phyloP scores from a whole-genome alignment of 2,113 vertebrate genomes.

The Argyrosomus japonicus region DNA sequence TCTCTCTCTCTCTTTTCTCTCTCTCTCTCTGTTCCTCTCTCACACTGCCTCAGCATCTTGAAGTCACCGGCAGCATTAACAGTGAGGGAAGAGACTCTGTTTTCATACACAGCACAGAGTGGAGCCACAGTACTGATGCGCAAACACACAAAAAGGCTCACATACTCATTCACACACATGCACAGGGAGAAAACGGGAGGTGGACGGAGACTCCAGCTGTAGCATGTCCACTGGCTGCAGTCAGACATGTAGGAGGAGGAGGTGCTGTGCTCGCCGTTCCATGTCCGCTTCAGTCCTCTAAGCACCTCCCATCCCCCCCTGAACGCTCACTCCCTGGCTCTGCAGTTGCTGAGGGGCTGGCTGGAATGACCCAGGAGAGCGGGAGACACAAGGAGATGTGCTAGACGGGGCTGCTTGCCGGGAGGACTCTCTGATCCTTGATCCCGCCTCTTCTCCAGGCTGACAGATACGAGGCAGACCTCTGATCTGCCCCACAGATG shows the following conservation, averaged over 20 bases:
- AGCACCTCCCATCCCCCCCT: slow-evolving; percentile 75
- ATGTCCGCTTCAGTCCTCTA: slow-evolving; percentile 71
- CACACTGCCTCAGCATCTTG: slow-evolving; percentile 70
- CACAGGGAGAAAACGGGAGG: slow-evolving; percentile 51
- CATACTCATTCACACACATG: slow-evolving; percentile 33
- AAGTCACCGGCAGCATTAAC: slow-evolving; percentile 63
- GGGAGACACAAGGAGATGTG: slow-evolving; percentile 76
- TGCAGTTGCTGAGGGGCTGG: slow-evolving; percentile 78
- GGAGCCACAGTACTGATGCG: slow-evolving; percentile 42
- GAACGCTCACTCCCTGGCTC: slow-evolving; percentile 65
- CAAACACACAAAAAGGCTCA: slow-evolving; percentile 43
- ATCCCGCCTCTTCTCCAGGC: slow-evolving; percentile 60
- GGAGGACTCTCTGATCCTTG: slow-evolving; percentile 75
- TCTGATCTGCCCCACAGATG: slow-evolving; percentile 71
- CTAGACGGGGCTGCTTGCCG: slow-evolving; percentile 65
- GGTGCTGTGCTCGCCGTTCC: slow-evolving; percentile 70
- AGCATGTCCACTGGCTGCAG: slow-evolving; percentile 71
- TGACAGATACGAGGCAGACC: slow-evolving; percentile 60
- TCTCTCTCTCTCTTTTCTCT: slow-evolving; percentile 24
- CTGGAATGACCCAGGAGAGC: slow-evolving; percentile 82
- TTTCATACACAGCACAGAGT: slow-evolving; percentile 54
- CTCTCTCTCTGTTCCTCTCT: slow-evolving; percentile 9
- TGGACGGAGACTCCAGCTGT: slow-evolving; percentile 63
- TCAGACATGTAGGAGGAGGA: slow-evolving; percentile 81
- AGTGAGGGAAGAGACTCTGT: slow-evolving; percentile 58